A percentile compares a stretch with the other conserved stretches of the same genome.
Conservation (phyloP, 1,140 invertebrate genomes). For the Pomacea maculata region DNA sequence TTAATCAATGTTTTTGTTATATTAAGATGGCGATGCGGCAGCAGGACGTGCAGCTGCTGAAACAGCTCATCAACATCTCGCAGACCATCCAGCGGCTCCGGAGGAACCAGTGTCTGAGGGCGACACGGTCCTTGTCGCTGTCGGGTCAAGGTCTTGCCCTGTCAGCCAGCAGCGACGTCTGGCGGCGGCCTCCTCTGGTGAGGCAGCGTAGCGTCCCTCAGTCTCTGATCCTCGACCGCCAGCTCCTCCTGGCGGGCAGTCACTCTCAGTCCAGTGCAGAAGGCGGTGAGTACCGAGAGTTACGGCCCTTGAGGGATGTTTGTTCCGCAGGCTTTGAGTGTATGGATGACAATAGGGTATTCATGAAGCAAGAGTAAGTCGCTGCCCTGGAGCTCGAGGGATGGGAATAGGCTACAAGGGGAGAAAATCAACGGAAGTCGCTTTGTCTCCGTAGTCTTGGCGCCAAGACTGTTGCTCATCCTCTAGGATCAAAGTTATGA, state of each 20-base stretch:
- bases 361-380: neutral
- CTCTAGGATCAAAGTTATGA: too few relatives aligned
- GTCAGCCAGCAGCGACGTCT: neutral
- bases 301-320: neutral
- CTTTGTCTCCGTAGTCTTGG: too few relatives aligned
- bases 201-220: constrained; percentile 6
- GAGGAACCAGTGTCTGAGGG: neutral
- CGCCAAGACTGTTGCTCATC: too few relatives aligned
- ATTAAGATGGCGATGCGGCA: constrained; percentile 29
- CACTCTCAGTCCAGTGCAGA: neutral
- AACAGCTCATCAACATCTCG: constrained; percentile 37
- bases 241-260: neutral
- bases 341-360: too few relatives aligned
- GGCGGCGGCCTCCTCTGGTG: neutral
- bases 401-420: neutral
- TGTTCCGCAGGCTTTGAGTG: neutral
- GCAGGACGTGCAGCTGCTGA: constrained; percentile 37
- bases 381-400: neutral
- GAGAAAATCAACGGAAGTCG: neutral
- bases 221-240: neutral
- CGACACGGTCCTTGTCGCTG: constrained; percentile 14
- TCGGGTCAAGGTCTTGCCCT: neutral
- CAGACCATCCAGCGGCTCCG: constrained; percentile 29
- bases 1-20: neutral
- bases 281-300: neutral